A percentile compares a stretch with the other conserved stretches of the same genome.
Conservation (phyloP, 1,140 invertebrate species). For the Tyrophagus putrescentiae region DNA sequence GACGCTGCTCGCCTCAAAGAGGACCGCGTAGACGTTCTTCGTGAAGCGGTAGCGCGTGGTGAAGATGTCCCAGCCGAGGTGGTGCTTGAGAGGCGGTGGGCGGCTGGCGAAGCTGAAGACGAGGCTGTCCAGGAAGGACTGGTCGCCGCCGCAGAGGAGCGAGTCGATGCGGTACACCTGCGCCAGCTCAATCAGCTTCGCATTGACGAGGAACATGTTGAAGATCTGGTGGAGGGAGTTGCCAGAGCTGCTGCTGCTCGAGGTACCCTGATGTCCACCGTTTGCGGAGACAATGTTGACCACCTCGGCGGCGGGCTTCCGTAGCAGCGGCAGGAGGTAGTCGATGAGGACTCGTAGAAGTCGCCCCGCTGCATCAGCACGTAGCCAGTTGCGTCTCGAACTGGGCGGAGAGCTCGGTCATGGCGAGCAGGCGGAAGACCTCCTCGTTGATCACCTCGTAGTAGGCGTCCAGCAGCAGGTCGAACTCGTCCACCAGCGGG, state of each 20-base stretch:
- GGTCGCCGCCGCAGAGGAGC: not conserved
- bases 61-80: conserved; percentile 2
- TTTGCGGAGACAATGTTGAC: not conserved
- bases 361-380: not conserved
- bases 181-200: conserved; percentile 3
- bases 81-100: not conserved
- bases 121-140: not conserved
- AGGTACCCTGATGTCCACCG: no score
- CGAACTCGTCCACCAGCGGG: conserved; percentile 5
- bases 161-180: conserved; percentile 11
- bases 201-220: conserved; percentile 17
- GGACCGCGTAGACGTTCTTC: not conserved
- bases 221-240: conserved; percentile 2
- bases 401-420: not conserved
- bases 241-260: not conserved
- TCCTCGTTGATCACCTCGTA: conserved; percentile 18
- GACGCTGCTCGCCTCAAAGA: not conserved
- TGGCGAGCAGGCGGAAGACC: conserved; percentile 3
- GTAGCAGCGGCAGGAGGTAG: conserved; percentile 10
- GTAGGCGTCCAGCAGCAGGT: not conserved
- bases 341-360: conserved; percentile 6
- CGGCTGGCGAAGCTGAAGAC: not conserved
- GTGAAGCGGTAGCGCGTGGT: not conserved
- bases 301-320: conserved; percentile 8
- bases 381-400: not conserved